Percentiles rank a stretch among this genome's conserved stretches.
Evolutionary conservation across 1,140 invertebrate genomes (phyloP).

Genomic region (Pogonus chalceus): DNA sequence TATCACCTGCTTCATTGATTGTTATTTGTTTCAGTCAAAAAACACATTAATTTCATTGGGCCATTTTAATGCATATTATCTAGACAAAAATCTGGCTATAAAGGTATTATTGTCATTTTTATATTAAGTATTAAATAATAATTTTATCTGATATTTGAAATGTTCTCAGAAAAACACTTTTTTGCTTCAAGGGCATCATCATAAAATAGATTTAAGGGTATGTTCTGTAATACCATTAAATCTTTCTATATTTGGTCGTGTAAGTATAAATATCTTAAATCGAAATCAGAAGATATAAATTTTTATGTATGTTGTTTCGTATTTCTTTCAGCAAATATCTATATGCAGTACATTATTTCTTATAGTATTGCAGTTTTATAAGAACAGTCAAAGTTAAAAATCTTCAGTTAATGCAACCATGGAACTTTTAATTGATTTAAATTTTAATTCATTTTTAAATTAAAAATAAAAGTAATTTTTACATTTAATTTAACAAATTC

Average conservation of each 20-base stretch:
- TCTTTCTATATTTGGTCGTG: neutral
- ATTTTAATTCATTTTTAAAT: too few species aligned
- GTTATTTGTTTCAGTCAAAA: neutral
- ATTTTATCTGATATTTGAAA: neutral
- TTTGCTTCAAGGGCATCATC: neutral
- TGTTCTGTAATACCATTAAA: neutral
- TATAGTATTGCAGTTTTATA: neutral
- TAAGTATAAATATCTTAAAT: neutral
- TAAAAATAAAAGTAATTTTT: too few species aligned
- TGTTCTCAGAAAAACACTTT: neutral
- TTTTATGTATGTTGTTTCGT: neutral
- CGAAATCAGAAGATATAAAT: neutral
- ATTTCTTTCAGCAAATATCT: neutral
- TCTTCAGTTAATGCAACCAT: too few species aligned
- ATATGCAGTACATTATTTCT: neutral
- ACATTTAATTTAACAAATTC: too few species aligned
- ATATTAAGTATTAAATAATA: neutral
- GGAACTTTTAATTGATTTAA: too few species aligned
- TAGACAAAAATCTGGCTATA: neutral
- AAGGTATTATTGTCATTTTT: neutral
- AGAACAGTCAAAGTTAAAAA: too few species aligned
- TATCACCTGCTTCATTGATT: too few species aligned
- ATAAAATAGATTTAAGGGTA: neutral
- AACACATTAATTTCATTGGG: neutral
- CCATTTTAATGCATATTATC: neutral